phyloP scores from a whole-genome alignment of 2,888 invertebrate species.

The Eurytoma adleriae region DNA sequence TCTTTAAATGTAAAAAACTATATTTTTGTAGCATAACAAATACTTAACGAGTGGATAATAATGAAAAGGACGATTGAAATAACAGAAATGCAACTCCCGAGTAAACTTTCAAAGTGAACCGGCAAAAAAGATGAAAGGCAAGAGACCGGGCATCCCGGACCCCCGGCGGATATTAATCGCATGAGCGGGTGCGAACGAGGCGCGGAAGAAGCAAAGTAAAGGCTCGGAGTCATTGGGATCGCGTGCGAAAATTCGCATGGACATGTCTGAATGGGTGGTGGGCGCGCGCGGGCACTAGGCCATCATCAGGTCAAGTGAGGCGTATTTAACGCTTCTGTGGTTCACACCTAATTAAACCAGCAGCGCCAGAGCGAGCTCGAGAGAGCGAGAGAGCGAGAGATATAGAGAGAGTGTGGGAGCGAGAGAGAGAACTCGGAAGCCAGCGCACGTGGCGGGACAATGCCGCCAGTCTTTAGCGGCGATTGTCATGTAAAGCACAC shows the following conservation, averaged over 20 bases:
- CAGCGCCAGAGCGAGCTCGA: slow-evolving; percentile 57
- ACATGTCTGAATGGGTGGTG: slow-evolving; percentile 9
- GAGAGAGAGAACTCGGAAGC: slow-evolving; percentile 24
- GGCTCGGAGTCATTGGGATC: slow-evolving; percentile 42
- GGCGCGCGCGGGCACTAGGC: slow-evolving; percentile 62
- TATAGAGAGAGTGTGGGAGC: too few relatives aligned
- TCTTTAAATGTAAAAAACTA: too few relatives aligned
- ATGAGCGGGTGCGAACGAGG: neutral
- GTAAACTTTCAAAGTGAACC: too few relatives aligned
- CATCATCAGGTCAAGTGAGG: slow-evolving; percentile 75
- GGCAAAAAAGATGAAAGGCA: too few relatives aligned
- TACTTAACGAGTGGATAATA: too few relatives aligned
- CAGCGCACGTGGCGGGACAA: slow-evolving; percentile 74
- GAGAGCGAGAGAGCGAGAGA: too few relatives aligned
- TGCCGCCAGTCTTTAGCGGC: slow-evolving; percentile 74
- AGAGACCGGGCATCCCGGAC: neutral
- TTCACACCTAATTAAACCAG: slow-evolving; percentile 76
- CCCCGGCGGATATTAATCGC: slow-evolving; percentile 9
- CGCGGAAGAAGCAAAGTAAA: slow-evolving; percentile 21
- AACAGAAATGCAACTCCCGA: too few relatives aligned
- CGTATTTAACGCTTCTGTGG: slow-evolving; percentile 75
- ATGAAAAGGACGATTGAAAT: too few relatives aligned
- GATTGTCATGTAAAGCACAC: slow-evolving; percentile 76
- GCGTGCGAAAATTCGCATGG: slow-evolving; percentile 54
- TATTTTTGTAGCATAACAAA: too few relatives aligned